Evolutionary conservation across 2,888 invertebrate species (phyloP), one percentile per base, ranked within the genome.

Genomic region (Agrochola macilenta): DNA sequence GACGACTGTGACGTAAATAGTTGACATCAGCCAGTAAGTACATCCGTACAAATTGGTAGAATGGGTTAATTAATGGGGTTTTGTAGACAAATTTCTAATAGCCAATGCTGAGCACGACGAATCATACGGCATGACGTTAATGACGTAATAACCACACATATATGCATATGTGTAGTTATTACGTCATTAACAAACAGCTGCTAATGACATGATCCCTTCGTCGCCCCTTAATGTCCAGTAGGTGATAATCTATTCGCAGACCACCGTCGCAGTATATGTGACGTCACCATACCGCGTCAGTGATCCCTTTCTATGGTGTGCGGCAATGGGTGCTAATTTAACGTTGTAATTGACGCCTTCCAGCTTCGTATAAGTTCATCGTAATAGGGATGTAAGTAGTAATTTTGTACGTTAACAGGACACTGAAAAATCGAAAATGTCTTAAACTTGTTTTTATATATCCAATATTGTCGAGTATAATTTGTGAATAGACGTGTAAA

Each of bases 211-310:
- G 74, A 66, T 83, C 68, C 49, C 52, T 46, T 71, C 46, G 46
- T 49, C 26, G 66, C 57, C 52, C 70, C 69, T 60, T 70, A 57
- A 52, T 52, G 69, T 23, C 30, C 35, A 54, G 58, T 66, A 60
- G 68, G 60, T n/a, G 52, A 52, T 52, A 83, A 69, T 78, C 79
- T 86, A 86, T 83, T 83, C 65, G 57, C 65, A 52, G 78, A 72
- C 69, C 79, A 72, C 87, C 14, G 49, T 60, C 61, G 71, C 46
- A 11, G 54, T 57, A 12, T 65, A 14, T 43, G 23, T 83, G 74
- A 86, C 87, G 71, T 83, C 79, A 78, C 5, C 11, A 68, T 20
- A 20, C 43, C 71, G 35, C 79, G 69, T 83, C 65, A 66, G 30
- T 46, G 54, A 66, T 65, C 60, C 79, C 74, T 74, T 74, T 69